Evolutionary conservation across 2,888 invertebrate genomes (phyloP).

Genomic region (Tetropium fuscum): DNA sequence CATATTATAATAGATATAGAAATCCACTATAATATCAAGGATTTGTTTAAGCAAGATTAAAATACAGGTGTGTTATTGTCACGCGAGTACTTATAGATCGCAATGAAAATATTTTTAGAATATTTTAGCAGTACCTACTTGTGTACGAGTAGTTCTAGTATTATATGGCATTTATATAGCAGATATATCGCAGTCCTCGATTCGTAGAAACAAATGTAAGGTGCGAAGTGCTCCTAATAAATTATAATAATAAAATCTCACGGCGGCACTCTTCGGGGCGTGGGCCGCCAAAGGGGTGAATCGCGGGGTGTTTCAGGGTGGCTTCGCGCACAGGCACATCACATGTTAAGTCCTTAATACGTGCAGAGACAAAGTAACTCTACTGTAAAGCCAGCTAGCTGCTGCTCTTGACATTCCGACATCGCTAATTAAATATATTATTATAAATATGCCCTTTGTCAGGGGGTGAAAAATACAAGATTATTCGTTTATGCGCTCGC

Average conservation of each 20-base stretch:
- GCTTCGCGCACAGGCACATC: slow-evolving; percentile 56
- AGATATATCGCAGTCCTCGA: too few species aligned
- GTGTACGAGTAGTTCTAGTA: too few species aligned
- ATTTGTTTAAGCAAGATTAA: too few species aligned
- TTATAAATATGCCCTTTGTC: slow-evolving; percentile 62
- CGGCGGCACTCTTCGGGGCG: slow-evolving; percentile 30
- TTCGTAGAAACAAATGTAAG: too few species aligned
- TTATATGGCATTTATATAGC: too few species aligned
- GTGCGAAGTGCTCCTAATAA: slow-evolving; percentile 5
- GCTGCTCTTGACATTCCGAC: slow-evolving; percentile 63
- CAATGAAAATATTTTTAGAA: too few species aligned
- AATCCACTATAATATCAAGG: too few species aligned
- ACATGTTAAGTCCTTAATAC: slow-evolving; percentile 59
- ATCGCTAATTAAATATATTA: slow-evolving; percentile 64
- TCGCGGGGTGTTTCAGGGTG: slow-evolving; percentile 38
- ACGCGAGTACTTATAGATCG: too few species aligned
- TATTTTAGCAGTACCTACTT: too few species aligned
- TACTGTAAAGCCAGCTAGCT: slow-evolving; percentile 60
- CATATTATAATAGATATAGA: too few species aligned
- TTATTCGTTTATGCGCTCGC: slow-evolving; percentile 57
- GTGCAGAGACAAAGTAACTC: slow-evolving; percentile 62
- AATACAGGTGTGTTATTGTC: too few species aligned
- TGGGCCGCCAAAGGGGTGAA: slow-evolving; percentile 32
- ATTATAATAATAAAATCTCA: slow-evolving; percentile 35
- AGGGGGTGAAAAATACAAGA: slow-evolving; percentile 58